Evolutionary conservation across 2,888 invertebrate species (phyloP).

Genomic region (Agapostemon virescens): DNA sequence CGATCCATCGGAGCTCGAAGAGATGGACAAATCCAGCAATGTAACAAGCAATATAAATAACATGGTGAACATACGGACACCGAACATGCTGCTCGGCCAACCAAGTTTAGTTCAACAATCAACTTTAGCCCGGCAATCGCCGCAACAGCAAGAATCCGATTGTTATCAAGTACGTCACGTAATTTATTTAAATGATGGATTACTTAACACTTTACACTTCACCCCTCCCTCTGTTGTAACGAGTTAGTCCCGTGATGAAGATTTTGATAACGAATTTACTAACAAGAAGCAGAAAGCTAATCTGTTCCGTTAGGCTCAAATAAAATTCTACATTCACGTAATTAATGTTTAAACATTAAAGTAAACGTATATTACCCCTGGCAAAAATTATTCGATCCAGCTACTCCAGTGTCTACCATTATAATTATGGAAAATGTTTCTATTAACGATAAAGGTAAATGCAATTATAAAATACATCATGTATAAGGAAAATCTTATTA

Average conservation of each 20-base stretch:
- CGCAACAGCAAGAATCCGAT: constrained; percentile 73
- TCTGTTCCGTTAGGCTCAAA: neutral
- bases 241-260: neutral
- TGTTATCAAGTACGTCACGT: constrained; percentile 72
- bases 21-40: constrained; percentile 82
- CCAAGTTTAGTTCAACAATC: constrained; percentile 70
- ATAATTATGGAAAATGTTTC: too few species aligned
- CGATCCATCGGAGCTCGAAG: constrained; percentile 89
- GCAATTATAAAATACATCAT: neutral
- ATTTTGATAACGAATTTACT: too few species aligned
- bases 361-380: neutral
- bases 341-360: neutral
- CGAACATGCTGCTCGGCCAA: constrained; percentile 69
- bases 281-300: neutral
- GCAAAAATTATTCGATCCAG: neutral
- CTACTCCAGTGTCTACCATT: neutral
- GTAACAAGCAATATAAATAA: constrained; percentile 80
- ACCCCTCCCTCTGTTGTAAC: neutral
- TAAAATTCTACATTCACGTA: neutral
- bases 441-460: too few species aligned
- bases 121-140: constrained; percentile 70
- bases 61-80: constrained; percentile 72
- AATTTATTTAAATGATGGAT: constrained; percentile 6
- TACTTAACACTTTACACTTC: neutral
- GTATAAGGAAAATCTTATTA: neutral